Evolutionary conservation across 2,888 invertebrate species (phyloP), one percentile per base, ranked within the genome.

Genomic region (Chymomyza procnemis): DNA sequence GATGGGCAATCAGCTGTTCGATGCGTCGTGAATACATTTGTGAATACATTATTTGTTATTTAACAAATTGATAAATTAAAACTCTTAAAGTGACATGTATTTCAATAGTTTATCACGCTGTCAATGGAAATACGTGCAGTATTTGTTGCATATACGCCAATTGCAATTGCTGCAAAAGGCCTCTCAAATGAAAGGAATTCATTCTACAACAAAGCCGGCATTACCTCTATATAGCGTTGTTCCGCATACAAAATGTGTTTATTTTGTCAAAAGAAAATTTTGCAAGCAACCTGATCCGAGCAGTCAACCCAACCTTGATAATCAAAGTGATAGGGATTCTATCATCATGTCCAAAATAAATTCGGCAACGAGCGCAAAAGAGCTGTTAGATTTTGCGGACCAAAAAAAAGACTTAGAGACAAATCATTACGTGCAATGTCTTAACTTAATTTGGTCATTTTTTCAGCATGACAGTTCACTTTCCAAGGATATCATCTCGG

Each of bases 401-500:
- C 22, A 61, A 12, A 12, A 16, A 1, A 21, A 55, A 5, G 14
- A 64, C 4, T 3, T 60, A 0, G 0, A 69, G 21, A 56, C 69
- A 5, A 61, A 64, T n/a, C 85, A 87, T 54, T 22, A 76, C 19
- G 78, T 88, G 0, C 80, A 89, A 59, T 68, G 73, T n/a, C 68
- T 88, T 2, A 66, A 88, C 26, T 22, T 77, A 12, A 61, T 90
- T 0, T 90, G 87, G 88, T 62, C 69, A 14, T 76, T 80, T 19
- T 79, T 74, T 61, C 77, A 79, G 9, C 30, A 69, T 6, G 3
- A 69, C n/a, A 30, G 6, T 1, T 14, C 66, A 0, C 64, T 58
- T 9, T 2, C 2, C 0, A 62, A 63, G 30, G 50, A 59, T 0
- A 52, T 61, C 5, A 55, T 70, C 0, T 72, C 72, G 0, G 12